phyloP scores from a whole-genome alignment of 2,888 invertebrate genomes.

The Amphipoea oculea region DNA sequence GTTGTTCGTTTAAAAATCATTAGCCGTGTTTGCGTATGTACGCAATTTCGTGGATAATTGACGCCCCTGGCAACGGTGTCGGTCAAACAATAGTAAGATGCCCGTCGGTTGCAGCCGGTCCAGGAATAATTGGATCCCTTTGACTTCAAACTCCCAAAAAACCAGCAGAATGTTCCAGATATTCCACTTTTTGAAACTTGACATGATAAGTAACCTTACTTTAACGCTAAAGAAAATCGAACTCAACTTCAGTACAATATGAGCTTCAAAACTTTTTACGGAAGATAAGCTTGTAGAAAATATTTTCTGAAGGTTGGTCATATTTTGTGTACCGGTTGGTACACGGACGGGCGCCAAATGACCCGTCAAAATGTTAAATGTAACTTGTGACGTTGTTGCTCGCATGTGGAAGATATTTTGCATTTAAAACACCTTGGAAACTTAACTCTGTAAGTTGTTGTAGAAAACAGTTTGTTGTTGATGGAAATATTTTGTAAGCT shows the following conservation, averaged over 20 bases:
- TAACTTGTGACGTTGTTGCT: constrained; percentile 69
- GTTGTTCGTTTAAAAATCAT: constrained; percentile 43
- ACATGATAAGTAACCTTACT: not conserved
- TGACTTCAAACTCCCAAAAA: not conserved
- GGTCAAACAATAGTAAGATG: not conserved
- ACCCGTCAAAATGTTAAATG: constrained; percentile 85
- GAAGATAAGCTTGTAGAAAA: constrained; percentile 46
- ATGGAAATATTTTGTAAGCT: constrained; percentile 40
- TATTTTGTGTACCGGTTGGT: constrained; percentile 72
- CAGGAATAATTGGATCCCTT: not conserved
- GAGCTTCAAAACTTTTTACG: constrained; percentile 48
- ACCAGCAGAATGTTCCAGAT: not conserved
- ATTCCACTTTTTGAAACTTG: constrained; percentile 1
- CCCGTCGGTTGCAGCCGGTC: not conserved
- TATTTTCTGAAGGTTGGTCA: constrained; percentile 61
- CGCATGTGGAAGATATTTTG: constrained; percentile 46
- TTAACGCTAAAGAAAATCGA: constrained; percentile 22
- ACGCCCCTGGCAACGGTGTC: not conserved
- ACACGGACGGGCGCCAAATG: constrained; percentile 81
- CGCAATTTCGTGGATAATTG: constrained; percentile 29
- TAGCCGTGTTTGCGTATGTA: constrained; percentile 30
- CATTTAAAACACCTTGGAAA: constrained; percentile 54
- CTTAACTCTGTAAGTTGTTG: constrained; percentile 38
- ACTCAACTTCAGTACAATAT: constrained; percentile 36
- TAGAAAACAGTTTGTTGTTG: constrained; percentile 28